Conservation (phyloP, 1,140 invertebrate genomes). For the Campoletis sonorensis region DNA sequence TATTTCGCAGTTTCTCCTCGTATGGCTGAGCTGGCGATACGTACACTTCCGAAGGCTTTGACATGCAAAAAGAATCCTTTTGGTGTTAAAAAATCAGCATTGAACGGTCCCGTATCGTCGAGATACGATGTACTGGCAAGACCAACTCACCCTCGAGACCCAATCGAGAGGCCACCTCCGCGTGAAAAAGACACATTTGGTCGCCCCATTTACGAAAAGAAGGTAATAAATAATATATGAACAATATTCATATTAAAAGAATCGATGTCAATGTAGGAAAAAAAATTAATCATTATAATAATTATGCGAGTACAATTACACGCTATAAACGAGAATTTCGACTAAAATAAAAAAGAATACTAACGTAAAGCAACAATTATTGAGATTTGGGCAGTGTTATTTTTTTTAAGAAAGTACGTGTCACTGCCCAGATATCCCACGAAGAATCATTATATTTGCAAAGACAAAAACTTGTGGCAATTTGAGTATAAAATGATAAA, state of each 20-base stretch:
- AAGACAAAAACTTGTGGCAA: too few relatives aligned
- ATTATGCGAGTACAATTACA: neutral
- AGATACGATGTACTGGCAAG: slow-evolving; percentile 49
- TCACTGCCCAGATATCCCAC: too few relatives aligned
- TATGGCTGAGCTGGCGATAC: slow-evolving; percentile 45
- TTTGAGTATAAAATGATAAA: too few relatives aligned
- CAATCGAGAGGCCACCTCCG: slow-evolving; percentile 50
- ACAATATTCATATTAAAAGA: slow-evolving; percentile 12
- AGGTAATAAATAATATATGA: slow-evolving; percentile 49
- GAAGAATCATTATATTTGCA: too few relatives aligned
- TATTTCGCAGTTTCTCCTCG: slow-evolving; percentile 42
- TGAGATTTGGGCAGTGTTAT: too few relatives aligned
- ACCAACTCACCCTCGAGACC: slow-evolving; percentile 50
- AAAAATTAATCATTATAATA: neutral
- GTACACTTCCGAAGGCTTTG: neutral
- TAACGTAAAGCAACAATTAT: too few relatives aligned
- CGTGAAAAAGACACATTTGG: slow-evolving; percentile 58
- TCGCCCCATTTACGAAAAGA: slow-evolving; percentile 52
- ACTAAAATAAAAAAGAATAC: too few relatives aligned
- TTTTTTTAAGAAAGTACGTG: too few relatives aligned
- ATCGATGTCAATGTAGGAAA: neutral
- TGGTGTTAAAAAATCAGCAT: slow-evolving; percentile 52
- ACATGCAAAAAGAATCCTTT: slow-evolving; percentile 50
- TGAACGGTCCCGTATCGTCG: slow-evolving; percentile 40
- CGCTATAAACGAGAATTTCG: too few relatives aligned